phyloP scores from a whole-genome alignment of 1,140 invertebrate genomes.

The Scaptomyza graminum region DNA sequence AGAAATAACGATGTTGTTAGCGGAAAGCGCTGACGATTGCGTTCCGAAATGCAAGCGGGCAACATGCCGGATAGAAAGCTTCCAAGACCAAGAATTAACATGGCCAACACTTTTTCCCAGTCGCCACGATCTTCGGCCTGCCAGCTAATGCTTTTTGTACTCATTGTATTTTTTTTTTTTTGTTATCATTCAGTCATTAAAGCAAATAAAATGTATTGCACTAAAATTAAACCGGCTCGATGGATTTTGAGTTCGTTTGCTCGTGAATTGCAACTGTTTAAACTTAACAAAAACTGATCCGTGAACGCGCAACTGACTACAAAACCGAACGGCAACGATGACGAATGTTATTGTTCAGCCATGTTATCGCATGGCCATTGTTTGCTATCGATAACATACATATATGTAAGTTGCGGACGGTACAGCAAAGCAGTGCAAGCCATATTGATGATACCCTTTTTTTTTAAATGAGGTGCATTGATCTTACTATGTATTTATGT shows the following conservation, averaged over 20 bases:
- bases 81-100: constrained; percentile 87
- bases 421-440: no score
- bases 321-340: constrained; percentile 12
- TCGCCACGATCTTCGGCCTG: constrained; percentile 52
- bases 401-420: neutral
- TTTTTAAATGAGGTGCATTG: no score
- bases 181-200: constrained; percentile 45
- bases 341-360: constrained; percentile 16
- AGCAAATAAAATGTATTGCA: constrained; percentile 27
- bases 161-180: constrained; percentile 33
- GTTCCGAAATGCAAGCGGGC: constrained; percentile 86
- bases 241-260: constrained; percentile 48
- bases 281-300: constrained; percentile 16
- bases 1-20: constrained; percentile 87
- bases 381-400: constrained; percentile 22
- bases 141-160: constrained; percentile 27
- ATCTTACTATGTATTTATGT: neutral
- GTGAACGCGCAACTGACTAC: constrained; percentile 14
- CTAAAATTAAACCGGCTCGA: constrained; percentile 21
- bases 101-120: constrained; percentile 88
- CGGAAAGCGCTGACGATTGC: constrained; percentile 85
- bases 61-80: constrained; percentile 89
- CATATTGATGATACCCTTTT: no score
- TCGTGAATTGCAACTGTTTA: constrained; percentile 18
- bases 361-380: neutral